Percentiles rank a stretch among this genome's conserved stretches.
Conservation (phyloP, 2,113 vertebrate species). For the Pleuronectes platessa region DNA sequence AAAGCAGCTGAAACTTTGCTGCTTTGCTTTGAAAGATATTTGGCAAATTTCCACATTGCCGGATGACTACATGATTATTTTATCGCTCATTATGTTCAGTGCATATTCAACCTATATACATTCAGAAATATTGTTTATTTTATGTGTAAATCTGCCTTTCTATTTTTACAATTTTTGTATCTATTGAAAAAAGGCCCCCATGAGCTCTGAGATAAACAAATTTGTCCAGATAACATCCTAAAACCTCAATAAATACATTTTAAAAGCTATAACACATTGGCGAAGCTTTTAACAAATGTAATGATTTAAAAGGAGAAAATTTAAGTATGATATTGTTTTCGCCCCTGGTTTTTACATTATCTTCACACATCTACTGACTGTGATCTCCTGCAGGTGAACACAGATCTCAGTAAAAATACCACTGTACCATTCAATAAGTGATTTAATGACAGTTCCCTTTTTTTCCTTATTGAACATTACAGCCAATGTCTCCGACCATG, state of each 20-base stretch:
- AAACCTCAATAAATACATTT: no score
- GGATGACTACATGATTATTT: no score
- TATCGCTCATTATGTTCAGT: background rate
- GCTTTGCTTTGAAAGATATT: background rate
- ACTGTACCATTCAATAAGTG: background rate
- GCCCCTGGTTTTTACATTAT: background rate
- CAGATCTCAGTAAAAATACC: background rate
- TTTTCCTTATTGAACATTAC: conserved; percentile 1
- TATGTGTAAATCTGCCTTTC: background rate
- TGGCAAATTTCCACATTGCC: background rate
- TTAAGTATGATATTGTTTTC: background rate
- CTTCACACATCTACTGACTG: background rate
- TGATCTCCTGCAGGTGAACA: background rate
- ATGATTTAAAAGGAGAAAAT: background rate
- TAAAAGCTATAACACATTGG: no score
- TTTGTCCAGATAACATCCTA: no score
- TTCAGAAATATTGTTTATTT: background rate
- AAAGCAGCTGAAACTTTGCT: background rate
- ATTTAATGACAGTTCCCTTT: conserved; percentile 55
- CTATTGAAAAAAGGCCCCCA: no score
- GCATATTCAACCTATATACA: background rate
- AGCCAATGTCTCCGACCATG: background rate
- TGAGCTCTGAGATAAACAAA: no score
- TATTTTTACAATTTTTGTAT: background rate
- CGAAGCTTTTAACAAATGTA: background rate